phyloP scores from a whole-genome alignment of 1,140 invertebrate species.

The Belonocnema kinseyi region DNA sequence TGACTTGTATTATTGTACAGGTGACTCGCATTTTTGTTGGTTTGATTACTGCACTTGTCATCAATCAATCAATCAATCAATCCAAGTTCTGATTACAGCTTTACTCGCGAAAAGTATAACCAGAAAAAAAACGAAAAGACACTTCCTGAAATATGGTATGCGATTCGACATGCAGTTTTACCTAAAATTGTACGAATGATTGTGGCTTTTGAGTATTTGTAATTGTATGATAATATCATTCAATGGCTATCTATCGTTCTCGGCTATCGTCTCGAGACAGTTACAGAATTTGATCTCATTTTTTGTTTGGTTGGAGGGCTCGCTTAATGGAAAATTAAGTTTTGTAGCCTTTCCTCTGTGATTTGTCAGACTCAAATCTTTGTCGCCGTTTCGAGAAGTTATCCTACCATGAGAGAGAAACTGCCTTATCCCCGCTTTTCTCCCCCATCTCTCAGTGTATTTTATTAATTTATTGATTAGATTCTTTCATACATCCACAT shows the following conservation, averaged over 20 bases:
- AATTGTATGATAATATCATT: conserved; percentile 46
- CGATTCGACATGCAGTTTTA: conserved; percentile 67
- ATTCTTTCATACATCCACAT: conserved; percentile 43
- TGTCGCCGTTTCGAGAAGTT: conserved; percentile 42
- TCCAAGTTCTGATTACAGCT: conserved; percentile 27
- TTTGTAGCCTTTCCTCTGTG: conserved; percentile 54
- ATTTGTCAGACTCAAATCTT: conserved; percentile 48
- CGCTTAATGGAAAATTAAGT: conserved; percentile 67
- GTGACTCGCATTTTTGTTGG: background rate
- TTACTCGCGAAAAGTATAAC: conserved; percentile 7
- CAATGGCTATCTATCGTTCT: background rate
- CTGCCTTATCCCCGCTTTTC: conserved; percentile 36
- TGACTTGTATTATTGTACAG: background rate
- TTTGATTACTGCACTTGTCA: background rate
- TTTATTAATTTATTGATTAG: conserved; percentile 43
- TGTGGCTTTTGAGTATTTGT: conserved; percentile 64
- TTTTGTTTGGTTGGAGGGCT: conserved; percentile 52
- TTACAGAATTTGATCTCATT: conserved; percentile 35
- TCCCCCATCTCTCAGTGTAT: conserved; percentile 23
- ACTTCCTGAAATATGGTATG: conserved; percentile 35
- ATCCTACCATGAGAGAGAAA: conserved; percentile 39
- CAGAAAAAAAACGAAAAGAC: no score
- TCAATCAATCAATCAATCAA: conserved; percentile 36
- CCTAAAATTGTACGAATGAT: conserved; percentile 54
- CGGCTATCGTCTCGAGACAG: conserved; percentile 25